phyloP scores from a whole-genome alignment of 2,113 vertebrate genomes.

The Pardalotus punctatus region DNA sequence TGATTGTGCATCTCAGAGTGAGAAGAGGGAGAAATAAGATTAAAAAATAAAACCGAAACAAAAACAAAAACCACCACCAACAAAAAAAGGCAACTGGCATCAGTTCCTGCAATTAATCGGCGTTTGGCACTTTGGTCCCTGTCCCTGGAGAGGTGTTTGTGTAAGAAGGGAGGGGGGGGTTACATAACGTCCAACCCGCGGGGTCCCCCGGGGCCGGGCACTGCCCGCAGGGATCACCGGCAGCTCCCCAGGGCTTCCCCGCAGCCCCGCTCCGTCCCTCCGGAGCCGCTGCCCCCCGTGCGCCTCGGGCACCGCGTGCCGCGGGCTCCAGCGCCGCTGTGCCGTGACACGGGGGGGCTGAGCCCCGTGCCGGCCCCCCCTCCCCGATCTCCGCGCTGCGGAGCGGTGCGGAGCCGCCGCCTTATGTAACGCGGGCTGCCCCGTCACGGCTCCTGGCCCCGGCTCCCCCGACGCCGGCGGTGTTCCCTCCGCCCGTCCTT shows the following conservation, averaged over 20 bases:
- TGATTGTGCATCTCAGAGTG: neutral
- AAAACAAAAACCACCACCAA: neutral
- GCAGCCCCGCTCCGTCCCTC: neutral
- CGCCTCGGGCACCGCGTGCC: neutral
- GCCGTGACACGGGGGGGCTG: neutral
- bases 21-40: neutral
- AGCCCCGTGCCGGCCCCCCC: neutral
- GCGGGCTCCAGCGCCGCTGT: neutral
- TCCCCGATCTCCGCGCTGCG: neutral
- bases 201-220: neutral
- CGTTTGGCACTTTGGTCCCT: too few relatives aligned
- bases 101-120: neutral
- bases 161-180: neutral
- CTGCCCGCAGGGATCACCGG: neutral
- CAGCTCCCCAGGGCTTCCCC: neutral
- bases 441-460: neutral
- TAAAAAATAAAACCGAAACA: neutral
- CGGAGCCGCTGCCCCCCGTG: neutral
- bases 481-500: neutral
- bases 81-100: neutral
- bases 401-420: neutral
- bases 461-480: neutral
- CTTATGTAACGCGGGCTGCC: slow-evolving; percentile 41
- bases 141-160: neutral
- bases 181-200: neutral